Percentiles rank a stretch among this genome's conserved stretches.
phyloP scores from a whole-genome alignment of 2,797 vertebrate genomes.

The Cyprinodon diabolis region DNA sequence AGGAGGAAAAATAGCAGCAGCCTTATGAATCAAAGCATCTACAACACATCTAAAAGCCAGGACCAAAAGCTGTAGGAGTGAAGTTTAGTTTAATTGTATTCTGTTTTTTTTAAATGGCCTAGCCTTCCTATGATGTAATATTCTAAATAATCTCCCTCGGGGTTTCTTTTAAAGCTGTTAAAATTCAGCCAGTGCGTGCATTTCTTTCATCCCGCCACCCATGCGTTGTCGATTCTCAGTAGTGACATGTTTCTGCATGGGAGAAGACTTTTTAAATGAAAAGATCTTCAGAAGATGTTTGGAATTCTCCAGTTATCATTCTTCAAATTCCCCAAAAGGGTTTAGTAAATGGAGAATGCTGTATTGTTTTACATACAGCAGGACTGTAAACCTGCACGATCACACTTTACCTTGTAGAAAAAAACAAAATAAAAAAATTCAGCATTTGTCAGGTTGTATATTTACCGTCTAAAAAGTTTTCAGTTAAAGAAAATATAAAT shows the following conservation, averaged over 20 bases:
- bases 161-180: not conserved
- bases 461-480: no score
- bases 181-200: not conserved
- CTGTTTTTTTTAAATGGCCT: not conserved
- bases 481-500: no score
- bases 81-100: not conserved
- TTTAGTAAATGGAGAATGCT: not conserved
- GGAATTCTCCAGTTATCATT: not conserved
- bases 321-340: not conserved
- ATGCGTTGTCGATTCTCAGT: not conserved
- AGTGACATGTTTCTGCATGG: no score
- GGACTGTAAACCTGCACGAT: no score
- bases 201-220: not conserved
- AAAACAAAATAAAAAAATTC: no score
- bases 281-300: not conserved
- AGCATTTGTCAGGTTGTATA: no score
- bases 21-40: not conserved
- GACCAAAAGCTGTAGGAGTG: not conserved
- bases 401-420: no score
- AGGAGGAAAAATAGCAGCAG: not conserved
- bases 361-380: no score
- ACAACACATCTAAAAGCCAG: conserved; percentile 6
- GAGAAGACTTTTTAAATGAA: not conserved
- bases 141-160: not conserved
- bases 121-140: not conserved